Conservation (phyloP, 2,113 vertebrate genomes). For the Cricetomys ansorgei region DNA sequence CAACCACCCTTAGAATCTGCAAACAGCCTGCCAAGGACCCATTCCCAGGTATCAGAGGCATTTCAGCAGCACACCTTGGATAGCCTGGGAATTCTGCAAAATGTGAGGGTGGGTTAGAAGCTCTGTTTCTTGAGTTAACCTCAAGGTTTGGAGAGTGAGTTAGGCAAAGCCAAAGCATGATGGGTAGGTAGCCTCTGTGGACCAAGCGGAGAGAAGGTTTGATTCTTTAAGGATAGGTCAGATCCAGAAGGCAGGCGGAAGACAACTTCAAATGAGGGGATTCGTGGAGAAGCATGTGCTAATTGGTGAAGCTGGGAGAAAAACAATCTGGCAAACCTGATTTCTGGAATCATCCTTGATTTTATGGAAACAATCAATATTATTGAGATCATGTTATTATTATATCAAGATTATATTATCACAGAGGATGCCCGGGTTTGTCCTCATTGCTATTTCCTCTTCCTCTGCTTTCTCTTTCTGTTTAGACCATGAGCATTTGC, state of each 20-base stretch:
- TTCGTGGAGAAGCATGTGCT: neutral
- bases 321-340: neutral
- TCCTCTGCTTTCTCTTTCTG: neutral
- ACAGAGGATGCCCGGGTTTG: neutral
- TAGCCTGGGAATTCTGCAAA: neutral
- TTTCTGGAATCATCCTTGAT: neutral
- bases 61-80: neutral
- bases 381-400: neutral
- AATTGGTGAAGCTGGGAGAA: neutral
- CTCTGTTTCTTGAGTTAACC: neutral
- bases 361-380: neutral
- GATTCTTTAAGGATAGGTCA: neutral
- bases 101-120: neutral
- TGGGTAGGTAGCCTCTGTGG: neutral
- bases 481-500: neutral
- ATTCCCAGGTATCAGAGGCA: neutral
- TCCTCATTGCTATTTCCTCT: neutral
- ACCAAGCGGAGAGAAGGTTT: neutral
- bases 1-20: neutral
- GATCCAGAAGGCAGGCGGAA: neutral
- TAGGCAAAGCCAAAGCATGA: neutral
- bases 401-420: too few relatives aligned
- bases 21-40: neutral
- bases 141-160: neutral
- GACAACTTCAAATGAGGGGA: too few relatives aligned